These are phyloP conservation scores for Adrianichthys oophorus DNA, from an alignment of 2,797 vertebrate species.

Conservation along the genomic window DNA sequence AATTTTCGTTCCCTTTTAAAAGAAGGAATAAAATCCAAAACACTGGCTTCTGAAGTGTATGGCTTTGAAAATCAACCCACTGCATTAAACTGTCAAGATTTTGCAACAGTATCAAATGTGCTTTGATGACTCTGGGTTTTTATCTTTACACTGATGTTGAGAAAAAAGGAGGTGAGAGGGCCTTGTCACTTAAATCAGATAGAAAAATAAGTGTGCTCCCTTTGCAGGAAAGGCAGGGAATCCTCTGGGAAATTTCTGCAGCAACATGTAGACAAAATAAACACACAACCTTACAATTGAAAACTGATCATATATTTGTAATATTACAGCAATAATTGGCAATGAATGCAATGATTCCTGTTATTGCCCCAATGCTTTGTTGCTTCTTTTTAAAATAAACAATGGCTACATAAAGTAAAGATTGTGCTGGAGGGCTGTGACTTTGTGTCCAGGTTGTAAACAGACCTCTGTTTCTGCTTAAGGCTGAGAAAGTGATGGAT, in stretches of 20 bases:
- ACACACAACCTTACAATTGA: not conserved
- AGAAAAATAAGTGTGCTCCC: conserved; percentile 10
- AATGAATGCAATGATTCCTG: too few species aligned
- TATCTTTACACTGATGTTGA: conserved; percentile 49
- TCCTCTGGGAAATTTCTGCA: conserved; percentile 40
- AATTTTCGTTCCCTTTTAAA: not conserved
- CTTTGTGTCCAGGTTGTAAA: conserved; percentile 60
- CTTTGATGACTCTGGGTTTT: conserved; percentile 60
- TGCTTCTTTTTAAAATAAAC: conserved; percentile 3
- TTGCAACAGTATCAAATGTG: conserved; percentile 28
- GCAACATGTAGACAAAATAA: conserved; percentile 45
- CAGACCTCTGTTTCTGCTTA: conserved; percentile 51
- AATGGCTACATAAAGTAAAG: conserved; percentile 21
- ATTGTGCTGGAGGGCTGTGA: conserved; percentile 39
- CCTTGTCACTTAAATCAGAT: conserved; percentile 61
- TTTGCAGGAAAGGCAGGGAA: conserved; percentile 34
- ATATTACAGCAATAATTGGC: conserved; percentile 1
- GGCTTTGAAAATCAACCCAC: conserved; percentile 35
- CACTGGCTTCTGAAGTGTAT: not conserved
- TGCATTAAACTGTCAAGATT: conserved; percentile 15
- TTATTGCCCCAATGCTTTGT: not conserved
- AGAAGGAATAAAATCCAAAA: conserved; percentile 1
- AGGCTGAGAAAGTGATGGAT: conserved; percentile 59
- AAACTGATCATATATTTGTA: conserved; percentile 24
- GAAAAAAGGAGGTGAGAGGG: conserved; percentile 42